phyloP scores from a whole-genome alignment of 2,113 vertebrate genomes.

The Myocastor coypus region DNA sequence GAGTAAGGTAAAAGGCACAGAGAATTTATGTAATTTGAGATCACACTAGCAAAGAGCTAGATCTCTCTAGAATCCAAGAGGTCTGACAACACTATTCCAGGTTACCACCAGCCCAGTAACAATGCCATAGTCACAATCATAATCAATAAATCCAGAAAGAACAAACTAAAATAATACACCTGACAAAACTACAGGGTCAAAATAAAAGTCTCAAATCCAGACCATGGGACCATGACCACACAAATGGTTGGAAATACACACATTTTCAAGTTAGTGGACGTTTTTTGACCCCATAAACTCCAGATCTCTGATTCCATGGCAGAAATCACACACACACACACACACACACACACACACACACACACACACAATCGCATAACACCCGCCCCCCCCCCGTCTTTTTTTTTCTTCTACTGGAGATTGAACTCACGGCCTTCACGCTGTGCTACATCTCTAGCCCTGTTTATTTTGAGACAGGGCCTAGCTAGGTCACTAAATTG shows the following conservation, averaged over 20 bases:
- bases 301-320: neutral
- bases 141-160: neutral
- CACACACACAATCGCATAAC: neutral
- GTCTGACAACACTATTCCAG: neutral
- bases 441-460: neutral
- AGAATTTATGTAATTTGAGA: neutral
- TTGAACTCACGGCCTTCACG: neutral
- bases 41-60: neutral
- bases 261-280: neutral
- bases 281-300: neutral
- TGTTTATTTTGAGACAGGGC: neutral
- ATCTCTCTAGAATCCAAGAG: neutral
- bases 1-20: neutral
- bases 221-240: neutral
- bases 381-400: neutral
- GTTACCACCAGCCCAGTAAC: neutral
- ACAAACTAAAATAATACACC: neutral
- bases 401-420: neutral
- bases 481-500: neutral
- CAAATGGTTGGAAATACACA: neutral
- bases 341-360: too few species aligned
- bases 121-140: neutral
- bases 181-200: slow-evolving; percentile 28
- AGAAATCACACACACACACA: too few species aligned
- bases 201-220: neutral